Percentiles rank a stretch among this genome's conserved stretches.
Evolutionary conservation across 2,113 vertebrate genomes (phyloP).

Genomic region (Hippolais icterina): DNA sequence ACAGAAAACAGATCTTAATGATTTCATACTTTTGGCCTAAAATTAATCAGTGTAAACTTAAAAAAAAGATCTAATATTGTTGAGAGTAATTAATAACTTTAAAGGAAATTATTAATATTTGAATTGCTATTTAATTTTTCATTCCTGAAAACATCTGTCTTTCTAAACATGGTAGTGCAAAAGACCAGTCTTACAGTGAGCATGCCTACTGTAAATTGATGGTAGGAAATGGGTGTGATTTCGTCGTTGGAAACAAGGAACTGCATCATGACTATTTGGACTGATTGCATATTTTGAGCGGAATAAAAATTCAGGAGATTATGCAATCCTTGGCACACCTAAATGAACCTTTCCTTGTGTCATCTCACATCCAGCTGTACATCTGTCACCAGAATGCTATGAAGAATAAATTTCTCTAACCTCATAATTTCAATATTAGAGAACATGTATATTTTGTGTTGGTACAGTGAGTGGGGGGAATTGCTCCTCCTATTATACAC

Average conservation of each 20-base stretch:
- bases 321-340: neutral
- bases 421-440: neutral
- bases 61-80: neutral
- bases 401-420: neutral
- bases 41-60: neutral
- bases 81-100: neutral
- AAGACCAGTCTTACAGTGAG: neutral
- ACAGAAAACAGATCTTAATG: neutral
- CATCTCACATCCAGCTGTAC: neutral
- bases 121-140: neutral
- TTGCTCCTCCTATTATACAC: neutral
- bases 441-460: neutral
- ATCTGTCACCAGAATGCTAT: neutral
- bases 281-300: neutral
- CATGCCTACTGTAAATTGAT: neutral
- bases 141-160: neutral
- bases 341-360: neutral
- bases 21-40: neutral
- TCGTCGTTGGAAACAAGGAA: neutral
- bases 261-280: fast-evolving
- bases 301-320: neutral
- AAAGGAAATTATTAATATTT: neutral
- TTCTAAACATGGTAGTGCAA: neutral
- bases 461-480: fast-evolving
- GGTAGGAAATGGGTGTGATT: neutral